Evolutionary conservation across 2,888 invertebrate genomes (phyloP).

Genomic region (Idaea straminata): DNA sequence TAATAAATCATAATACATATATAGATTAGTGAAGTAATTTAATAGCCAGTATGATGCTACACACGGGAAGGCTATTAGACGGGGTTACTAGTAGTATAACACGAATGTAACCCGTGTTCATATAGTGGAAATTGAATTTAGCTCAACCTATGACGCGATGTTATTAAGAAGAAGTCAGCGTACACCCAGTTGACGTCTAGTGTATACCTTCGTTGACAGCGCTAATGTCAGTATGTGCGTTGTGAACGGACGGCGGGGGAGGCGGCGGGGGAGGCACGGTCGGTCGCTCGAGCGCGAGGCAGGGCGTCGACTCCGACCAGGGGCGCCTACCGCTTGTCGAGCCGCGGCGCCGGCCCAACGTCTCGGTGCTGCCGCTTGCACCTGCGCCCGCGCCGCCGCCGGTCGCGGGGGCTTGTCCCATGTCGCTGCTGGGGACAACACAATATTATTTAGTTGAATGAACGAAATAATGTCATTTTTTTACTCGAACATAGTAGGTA

Average conservation of each 20-base stretch:
- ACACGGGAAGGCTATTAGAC: no score
- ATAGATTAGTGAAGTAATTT: no score
- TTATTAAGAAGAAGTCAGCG: slow-evolving; percentile 11
- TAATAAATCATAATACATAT: no score
- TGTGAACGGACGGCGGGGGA: slow-evolving; percentile 20
- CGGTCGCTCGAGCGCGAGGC: slow-evolving; percentile 60
- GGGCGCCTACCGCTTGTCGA: slow-evolving; percentile 45
- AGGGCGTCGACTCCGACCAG: slow-evolving; percentile 66
- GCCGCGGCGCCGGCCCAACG: slow-evolving; percentile 47
- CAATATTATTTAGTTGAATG: not conserved
- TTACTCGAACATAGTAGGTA: no score
- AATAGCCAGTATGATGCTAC: no score
- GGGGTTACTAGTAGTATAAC: no score
- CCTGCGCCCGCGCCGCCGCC: not conserved
- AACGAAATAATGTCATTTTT: no score
- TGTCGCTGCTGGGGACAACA: slow-evolving; percentile 64
- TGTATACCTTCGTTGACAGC: slow-evolving; percentile 76
- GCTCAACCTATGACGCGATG: not conserved
- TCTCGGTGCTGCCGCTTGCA: slow-evolving; percentile 52
- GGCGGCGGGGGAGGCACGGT: slow-evolving; percentile 60
- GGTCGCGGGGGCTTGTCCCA: slow-evolving; percentile 39
- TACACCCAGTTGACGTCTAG: slow-evolving; percentile 57
- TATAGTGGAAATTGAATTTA: no score
- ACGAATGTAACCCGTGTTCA: no score
- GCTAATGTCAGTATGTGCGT: slow-evolving; percentile 62